A percentile compares a stretch with the other conserved stretches of the same genome.
These are phyloP conservation scores for Aelia acuminata DNA, from an alignment of 2,888 invertebrate species.

Conservation along the genomic window DNA sequence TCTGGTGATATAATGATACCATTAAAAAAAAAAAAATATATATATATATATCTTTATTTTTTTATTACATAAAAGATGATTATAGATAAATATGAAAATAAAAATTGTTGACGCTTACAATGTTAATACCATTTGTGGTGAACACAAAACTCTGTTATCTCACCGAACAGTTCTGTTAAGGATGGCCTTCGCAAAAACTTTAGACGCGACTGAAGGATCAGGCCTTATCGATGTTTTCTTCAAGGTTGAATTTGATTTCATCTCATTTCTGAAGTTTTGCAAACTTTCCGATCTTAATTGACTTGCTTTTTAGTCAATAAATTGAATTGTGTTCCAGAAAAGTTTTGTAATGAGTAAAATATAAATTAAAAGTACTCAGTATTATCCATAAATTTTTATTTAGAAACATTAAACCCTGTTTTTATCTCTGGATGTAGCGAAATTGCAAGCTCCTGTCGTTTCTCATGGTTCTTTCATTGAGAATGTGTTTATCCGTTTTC, in stretches of 20 bases:
- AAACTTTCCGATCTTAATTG: background rate
- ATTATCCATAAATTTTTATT: background rate
- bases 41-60: too few species aligned
- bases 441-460: too few species aligned
- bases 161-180: too few species aligned
- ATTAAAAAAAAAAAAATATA: too few species aligned
- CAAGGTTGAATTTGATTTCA: background rate
- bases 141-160: too few species aligned
- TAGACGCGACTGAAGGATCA: background rate
- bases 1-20: too few species aligned
- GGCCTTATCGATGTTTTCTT: background rate
- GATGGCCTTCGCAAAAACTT: background rate
- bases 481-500: too few species aligned
- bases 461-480: too few species aligned
- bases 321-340: background rate
- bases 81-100: too few species aligned
- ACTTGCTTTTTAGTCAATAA: background rate
- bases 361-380: background rate
- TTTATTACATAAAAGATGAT: too few species aligned
- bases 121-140: too few species aligned
- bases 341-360: background rate
- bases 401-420: background rate
- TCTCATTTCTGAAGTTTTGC: background rate
- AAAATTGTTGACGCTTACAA: too few species aligned
- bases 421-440: background rate